A percentile compares a stretch with the other conserved stretches of the same genome.
Evolutionary conservation across 2,797 vertebrate species (phyloP).

Genomic region (Forpus xanthops): DNA sequence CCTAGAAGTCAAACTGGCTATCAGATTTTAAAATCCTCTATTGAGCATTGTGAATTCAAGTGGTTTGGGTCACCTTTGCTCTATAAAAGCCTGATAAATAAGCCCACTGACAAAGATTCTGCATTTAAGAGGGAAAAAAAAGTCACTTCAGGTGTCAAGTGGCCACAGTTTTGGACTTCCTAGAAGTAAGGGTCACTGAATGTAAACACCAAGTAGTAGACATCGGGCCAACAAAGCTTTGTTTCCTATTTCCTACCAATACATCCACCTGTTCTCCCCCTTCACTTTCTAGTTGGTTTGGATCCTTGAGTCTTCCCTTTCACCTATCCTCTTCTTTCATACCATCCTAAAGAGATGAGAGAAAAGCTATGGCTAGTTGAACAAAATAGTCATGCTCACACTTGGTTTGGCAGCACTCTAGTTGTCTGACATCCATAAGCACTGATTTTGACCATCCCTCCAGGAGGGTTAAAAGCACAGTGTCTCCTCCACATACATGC

Average conservation of each 20-base stretch:
- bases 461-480: not conserved
- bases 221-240: accelerated
- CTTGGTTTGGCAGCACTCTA: not conserved
- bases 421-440: not conserved
- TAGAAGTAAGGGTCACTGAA: not conserved
- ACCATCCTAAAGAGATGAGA: not conserved
- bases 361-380: not conserved
- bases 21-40: not conserved
- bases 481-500: not conserved
- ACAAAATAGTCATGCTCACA: not conserved
- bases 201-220: not conserved
- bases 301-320: not conserved
- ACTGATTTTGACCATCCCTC: not conserved
- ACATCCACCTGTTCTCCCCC: not conserved
- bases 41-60: not conserved
- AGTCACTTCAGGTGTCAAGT: accelerated
- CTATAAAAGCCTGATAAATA: not conserved
- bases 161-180: not conserved
- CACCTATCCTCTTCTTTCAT: not conserved
- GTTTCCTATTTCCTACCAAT: not conserved
- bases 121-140: not conserved
- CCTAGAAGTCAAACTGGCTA: not conserved
- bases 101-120: not conserved
- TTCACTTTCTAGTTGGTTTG: not conserved
- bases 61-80: not conserved